Percentiles rank a stretch among this genome's conserved stretches.
Conservation (phyloP, 2,113 vertebrate species). For the Nyctereutes procyonoides region DNA sequence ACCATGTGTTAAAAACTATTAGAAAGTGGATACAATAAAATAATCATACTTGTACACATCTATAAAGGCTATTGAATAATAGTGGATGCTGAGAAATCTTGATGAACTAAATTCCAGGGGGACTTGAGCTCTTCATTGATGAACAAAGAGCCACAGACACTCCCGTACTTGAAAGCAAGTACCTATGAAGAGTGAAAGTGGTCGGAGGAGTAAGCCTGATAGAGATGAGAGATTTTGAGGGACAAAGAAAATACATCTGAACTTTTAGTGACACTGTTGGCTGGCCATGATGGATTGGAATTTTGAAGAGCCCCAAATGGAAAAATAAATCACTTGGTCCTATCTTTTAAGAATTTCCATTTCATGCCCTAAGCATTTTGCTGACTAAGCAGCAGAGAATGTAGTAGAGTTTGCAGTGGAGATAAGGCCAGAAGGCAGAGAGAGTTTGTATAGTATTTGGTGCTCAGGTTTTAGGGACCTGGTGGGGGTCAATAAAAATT, state of each 20-base stretch:
- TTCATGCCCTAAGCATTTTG: conserved; percentile 6
- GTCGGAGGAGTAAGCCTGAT: background rate
- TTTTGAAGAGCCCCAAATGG: conserved; percentile 44
- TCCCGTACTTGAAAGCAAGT: background rate
- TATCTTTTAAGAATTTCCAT: conserved; percentile 38
- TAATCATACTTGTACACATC: background rate
- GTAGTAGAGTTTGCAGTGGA: background rate
- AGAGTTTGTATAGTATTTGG: background rate
- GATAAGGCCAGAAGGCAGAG: background rate
- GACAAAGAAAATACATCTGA: conserved; percentile 8
- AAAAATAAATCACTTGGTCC: conserved; percentile 41
- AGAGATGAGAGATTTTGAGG: background rate
- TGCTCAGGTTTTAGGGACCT: background rate
- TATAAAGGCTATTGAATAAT: background rate
- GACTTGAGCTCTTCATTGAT: background rate
- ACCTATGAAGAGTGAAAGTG: background rate
- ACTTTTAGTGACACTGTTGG: background rate
- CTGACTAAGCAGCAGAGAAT: conserved; percentile 21
- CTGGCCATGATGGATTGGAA: conserved; percentile 9
- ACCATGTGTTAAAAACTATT: background rate
- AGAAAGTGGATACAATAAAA: background rate
- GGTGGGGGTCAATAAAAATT: background rate
- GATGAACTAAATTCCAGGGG: conserved; percentile 22
- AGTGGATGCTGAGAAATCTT: background rate
- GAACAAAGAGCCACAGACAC: conserved; percentile 21